Base-by-base conservation (phyloP, 92 coral and sea anemone species). In the Pocillopora meandrina region DNA sequence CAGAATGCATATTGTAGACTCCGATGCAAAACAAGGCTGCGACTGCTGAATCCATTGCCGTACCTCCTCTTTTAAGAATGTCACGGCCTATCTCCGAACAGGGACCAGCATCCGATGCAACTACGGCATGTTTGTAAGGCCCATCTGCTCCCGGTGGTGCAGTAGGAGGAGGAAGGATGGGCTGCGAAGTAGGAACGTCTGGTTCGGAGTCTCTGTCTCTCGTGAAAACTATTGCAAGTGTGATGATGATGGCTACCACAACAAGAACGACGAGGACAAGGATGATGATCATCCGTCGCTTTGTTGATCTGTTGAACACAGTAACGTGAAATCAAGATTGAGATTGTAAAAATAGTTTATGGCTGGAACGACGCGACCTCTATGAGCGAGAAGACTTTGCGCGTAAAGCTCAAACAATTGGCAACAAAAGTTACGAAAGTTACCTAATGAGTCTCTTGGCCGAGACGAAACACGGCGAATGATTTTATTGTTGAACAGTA, bases 61-160 rank as follows among this genome's bases (percentile, higher is more conserved):
- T 63, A 6, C 93, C 93, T n/a, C 82, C 68, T 80, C 52, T 76
- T 70, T 72, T 56, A 6, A 90, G 78, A 47, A 90, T 86, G 7
- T 71, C 72, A 52, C 89, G 89, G 52, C 93, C 93, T 16, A 90
- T 76, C 20, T 90, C 88, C 58, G 93, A 90, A 77, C 96, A 93
- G 10, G 79, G 82, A 13, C 89, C 92, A 2, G 93, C 88, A 64
- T 90, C 94, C 0, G 96, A 85, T 12, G 96, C 87, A 20, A 93
- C 96, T 5, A 92, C 94, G 13, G 92, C 96, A 19, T 85, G 62
- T 10, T 60, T 31, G 87, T 88, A 93, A 58, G 96, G 94, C 63
- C 94, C 94, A 11, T 77, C 93, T 17, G 93, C 87, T 13, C 76
- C 78, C 9, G 92, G 90, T 56, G 93, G 64, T 4, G 76, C 90